Percentiles rank a stretch among this genome's conserved stretches.
These are phyloP conservation scores for Escarpia spicata DNA, from an alignment of 2,888 invertebrate species.

Conservation along the genomic window DNA sequence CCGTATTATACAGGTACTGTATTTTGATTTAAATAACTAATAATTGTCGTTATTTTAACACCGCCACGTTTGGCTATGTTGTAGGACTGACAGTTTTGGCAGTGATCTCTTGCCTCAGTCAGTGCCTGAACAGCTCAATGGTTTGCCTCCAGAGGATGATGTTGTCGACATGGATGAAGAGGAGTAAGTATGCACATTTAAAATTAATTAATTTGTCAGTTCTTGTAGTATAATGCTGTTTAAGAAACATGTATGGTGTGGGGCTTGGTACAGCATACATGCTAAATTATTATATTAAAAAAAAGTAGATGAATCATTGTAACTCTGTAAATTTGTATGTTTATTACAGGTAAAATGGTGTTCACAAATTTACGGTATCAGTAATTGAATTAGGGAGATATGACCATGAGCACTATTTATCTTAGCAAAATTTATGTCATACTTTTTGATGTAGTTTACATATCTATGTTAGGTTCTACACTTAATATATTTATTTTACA, in stretches of 20 bases:
- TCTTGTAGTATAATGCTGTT: no score
- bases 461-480: no score
- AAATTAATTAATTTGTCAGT: neutral
- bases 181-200: constrained; percentile 25
- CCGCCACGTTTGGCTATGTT: constrained; percentile 20
- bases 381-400: no score
- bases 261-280: no score
- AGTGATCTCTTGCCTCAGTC: constrained; percentile 54
- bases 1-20: neutral
- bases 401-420: no score
- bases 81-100: constrained; percentile 59
- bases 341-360: no score
- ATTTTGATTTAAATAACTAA: neutral
- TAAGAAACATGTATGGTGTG: no score
- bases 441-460: no score
- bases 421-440: no score
- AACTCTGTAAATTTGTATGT: no score
- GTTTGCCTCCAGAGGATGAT: constrained; percentile 51
- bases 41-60: neutral
- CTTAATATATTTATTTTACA: neutral
- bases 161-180: constrained; percentile 39
- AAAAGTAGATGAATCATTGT: neutral
- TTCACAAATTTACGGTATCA: no score
- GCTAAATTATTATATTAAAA: neutral
- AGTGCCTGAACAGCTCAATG: constrained; percentile 51